Conservation (phyloP, 1,140 invertebrate species). For the Vanessa tameamea region DNA sequence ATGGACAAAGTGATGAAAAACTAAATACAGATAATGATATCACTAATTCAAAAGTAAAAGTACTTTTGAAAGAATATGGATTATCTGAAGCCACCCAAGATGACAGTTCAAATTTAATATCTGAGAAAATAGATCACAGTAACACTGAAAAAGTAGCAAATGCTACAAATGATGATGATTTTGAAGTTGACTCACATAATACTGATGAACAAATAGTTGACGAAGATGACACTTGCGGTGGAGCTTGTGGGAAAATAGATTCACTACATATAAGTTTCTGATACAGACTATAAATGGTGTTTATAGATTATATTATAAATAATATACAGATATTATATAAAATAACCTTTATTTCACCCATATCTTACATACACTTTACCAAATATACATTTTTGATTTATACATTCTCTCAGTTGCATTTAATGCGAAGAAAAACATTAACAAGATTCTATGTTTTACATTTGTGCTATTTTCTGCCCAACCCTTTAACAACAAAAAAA, state of each 20-base stretch:
- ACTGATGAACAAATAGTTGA: constrained; percentile 40
- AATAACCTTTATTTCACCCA: constrained; percentile 30
- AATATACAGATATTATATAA: constrained; percentile 26
- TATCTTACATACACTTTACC: constrained; percentile 1
- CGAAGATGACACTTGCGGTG: constrained; percentile 59
- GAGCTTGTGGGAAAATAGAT: constrained; percentile 56
- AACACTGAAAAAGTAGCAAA: neutral
- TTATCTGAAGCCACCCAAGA: constrained; percentile 31
- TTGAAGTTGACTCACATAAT: constrained; percentile 39
- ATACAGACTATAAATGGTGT: constrained; percentile 31
- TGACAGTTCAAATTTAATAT: neutral
- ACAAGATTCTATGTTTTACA: neutral
- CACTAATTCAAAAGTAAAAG: constrained; percentile 52
- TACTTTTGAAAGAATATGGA: constrained; percentile 55
- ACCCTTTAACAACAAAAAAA: neutral
- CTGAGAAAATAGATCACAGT: constrained; percentile 11
- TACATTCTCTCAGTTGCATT: neutral
- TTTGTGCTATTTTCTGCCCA: neutral
- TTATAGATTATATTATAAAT: constrained; percentile 24
- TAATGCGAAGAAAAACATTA: neutral
- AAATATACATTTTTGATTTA: constrained; percentile 9
- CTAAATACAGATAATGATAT: constrained; percentile 20
- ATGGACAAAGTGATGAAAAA: constrained; percentile 44
- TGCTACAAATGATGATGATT: constrained; percentile 19
- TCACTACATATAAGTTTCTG: constrained; percentile 59